Percentiles rank a stretch among this genome's conserved stretches.
Conservation (phyloP, 2,113 vertebrate genomes). For the Herpetotheres cachinnans region DNA sequence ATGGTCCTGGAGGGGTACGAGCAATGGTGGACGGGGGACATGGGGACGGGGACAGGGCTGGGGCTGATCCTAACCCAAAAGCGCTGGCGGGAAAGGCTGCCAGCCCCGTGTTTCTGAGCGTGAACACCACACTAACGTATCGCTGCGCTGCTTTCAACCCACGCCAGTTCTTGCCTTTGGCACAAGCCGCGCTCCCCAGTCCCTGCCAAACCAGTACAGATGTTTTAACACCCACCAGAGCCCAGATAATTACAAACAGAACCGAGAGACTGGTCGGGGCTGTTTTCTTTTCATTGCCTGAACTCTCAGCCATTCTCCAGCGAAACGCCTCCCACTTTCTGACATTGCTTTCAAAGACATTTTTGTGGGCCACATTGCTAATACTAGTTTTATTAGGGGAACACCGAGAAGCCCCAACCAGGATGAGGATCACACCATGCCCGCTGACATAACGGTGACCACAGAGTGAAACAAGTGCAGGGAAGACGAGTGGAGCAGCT, state of each 20-base stretch:
- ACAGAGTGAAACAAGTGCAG: background rate
- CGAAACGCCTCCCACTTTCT: background rate
- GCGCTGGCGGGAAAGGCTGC: background rate
- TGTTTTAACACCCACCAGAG: conserved; percentile 57
- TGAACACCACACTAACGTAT: background rate
- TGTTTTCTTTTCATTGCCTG: conserved; percentile 24
- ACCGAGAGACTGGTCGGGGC: background rate
- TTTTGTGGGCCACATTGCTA: conserved; percentile 13
- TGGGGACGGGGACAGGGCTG: background rate
- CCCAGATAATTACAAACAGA: conserved; percentile 55
- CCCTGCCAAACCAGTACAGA: conserved; percentile 65
- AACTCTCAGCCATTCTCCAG: background rate
- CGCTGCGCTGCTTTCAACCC: conserved; percentile 32
- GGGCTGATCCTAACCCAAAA: background rate
- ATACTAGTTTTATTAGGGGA: background rate
- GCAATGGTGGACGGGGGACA: background rate
- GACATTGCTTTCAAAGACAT: conserved; percentile 20
- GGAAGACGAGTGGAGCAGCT: background rate
- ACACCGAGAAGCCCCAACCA: background rate
- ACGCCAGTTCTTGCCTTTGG: conserved; percentile 14
- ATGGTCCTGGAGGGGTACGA: fast-evolving
- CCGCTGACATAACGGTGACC: background rate
- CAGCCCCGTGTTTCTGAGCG: background rate
- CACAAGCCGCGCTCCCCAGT: background rate
- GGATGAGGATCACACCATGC: background rate